These are phyloP conservation scores for Teleogryllus occipitalis DNA, from an alignment of 1,140 invertebrate species.

Conservation along the genomic window DNA sequence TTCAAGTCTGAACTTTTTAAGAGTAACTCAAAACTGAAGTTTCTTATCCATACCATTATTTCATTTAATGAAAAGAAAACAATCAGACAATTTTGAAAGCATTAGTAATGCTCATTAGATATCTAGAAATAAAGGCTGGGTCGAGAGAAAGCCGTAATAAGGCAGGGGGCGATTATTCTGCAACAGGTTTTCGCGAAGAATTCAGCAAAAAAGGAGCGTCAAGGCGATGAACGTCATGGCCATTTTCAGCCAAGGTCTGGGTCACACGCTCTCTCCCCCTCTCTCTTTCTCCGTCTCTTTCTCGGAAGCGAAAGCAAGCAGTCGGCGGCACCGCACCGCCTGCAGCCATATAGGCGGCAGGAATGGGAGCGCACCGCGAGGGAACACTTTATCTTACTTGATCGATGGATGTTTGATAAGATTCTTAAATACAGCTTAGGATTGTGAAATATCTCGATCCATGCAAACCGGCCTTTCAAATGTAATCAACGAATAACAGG, in stretches of 20 bases:
- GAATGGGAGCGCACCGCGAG: neutral
- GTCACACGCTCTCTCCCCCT: neutral
- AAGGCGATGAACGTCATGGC: neutral
- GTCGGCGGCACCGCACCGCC: no score
- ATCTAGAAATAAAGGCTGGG: no score
- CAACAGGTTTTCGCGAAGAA: neutral
- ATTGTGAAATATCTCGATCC: neutral
- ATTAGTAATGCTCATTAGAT: no score
- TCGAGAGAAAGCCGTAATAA: no score
- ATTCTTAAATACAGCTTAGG: neutral
- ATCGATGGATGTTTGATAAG: neutral
- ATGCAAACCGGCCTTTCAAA: neutral
- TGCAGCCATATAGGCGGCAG: neutral
- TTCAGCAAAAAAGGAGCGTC: neutral
- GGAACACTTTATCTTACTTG: neutral
- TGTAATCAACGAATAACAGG: neutral
- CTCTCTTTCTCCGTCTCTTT: neutral
- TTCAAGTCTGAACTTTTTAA: no score
- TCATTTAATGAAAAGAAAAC: no score
- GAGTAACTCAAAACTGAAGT: no score
- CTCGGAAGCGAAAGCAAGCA: neutral
- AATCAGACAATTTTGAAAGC: no score
- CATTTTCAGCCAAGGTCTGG: neutral
- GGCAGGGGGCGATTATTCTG: no score
- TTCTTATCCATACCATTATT: no score